Conservation (phyloP, 37 sponge, comb jelly and placozoan species). For the Ianthella basta region DNA sequence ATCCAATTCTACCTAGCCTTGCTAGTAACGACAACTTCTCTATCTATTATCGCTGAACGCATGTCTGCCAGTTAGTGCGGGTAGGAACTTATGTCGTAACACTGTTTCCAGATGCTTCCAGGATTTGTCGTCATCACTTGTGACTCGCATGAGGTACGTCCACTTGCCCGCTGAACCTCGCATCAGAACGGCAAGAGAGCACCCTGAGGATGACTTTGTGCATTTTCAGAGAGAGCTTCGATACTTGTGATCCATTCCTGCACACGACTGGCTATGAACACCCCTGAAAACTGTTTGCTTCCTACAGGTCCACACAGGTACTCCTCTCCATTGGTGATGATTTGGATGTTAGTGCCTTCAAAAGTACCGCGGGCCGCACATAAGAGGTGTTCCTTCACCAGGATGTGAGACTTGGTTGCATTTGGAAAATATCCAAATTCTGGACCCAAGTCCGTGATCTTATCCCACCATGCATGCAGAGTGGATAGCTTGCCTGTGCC, state of each 20-base stretch:
- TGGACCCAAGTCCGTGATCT: slow-evolving; percentile 7
- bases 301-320: slow-evolving; percentile 14
- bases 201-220: not conserved
- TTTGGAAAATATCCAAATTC: slow-evolving; percentile 32
- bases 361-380: not conserved
- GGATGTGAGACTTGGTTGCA: slow-evolving; percentile 27
- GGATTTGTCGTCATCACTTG: not conserved
- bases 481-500: slow-evolving; percentile 11
- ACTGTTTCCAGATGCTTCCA: not conserved
- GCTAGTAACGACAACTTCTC: not conserved
- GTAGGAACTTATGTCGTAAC: not conserved
- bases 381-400: slow-evolving; percentile 10
- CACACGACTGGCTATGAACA: not conserved
- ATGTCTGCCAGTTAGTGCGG: not conserved
- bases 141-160: not conserved
- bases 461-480: slow-evolving; percentile 12
- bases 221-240: slow-evolving; percentile 5
- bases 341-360: not conserved
- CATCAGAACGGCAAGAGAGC: not conserved
- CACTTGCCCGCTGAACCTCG: not conserved
- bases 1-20: not conserved
- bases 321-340: slow-evolving; percentile 9
- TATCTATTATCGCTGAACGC: not conserved
- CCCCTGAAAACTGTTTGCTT: not conserved
- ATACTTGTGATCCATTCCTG: not conserved